Conservation (phyloP, 2,113 vertebrate species). For the Pristiophorus japonicus region DNA sequence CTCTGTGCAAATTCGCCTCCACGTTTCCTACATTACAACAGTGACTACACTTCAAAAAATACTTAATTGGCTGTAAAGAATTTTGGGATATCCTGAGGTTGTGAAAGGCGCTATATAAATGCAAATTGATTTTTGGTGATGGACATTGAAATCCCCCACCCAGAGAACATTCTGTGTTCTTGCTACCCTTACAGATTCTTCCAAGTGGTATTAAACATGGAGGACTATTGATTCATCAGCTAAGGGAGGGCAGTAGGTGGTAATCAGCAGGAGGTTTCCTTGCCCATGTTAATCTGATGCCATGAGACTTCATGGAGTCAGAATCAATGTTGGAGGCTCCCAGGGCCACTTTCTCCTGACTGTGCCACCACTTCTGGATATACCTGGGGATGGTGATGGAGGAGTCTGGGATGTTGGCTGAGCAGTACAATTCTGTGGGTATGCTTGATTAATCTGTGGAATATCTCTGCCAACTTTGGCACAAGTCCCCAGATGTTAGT, state of each 20-base stretch:
- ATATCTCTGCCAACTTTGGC: not conserved
- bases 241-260: not conserved
- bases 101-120: too few relatives aligned
- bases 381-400: not conserved
- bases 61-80: too few relatives aligned
- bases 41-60: too few relatives aligned
- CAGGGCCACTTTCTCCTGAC: not conserved
- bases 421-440: not conserved
- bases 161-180: not conserved
- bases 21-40: too few relatives aligned
- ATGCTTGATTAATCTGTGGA: not conserved
- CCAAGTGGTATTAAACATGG: not conserved
- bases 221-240: not conserved
- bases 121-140: not conserved
- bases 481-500: not conserved
- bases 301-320: not conserved
- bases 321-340: not conserved
- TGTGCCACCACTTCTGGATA: not conserved
- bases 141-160: not conserved
- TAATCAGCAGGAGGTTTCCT: not conserved
- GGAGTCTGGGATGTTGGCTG: not conserved
- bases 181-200: not conserved
- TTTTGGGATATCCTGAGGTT: too few relatives aligned
- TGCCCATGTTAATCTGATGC: not conserved
- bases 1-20: too few relatives aligned